Base-by-base conservation (phyloP, 2,113 vertebrate species). In the Cacatua alba region DNA sequence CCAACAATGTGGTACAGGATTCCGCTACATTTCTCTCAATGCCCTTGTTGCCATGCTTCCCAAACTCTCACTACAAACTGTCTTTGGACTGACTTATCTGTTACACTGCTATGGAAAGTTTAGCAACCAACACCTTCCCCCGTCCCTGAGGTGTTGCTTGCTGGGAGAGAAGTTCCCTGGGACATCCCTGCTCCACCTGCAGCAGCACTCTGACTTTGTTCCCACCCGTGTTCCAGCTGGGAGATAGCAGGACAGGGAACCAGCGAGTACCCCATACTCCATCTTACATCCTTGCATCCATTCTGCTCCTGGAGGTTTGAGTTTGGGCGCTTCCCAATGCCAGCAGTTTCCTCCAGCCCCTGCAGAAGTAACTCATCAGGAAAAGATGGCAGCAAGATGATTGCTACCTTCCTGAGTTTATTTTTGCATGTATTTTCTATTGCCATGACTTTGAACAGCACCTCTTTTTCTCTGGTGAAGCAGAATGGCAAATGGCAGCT, bases 401-500 rank as follows among this genome's bases (percentile, higher is more conserved):
- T 4, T 72, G 48, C 43, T 29, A 6, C 44, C n/a, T 55, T 78
- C 29, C n/a, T 64, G 70, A 18, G 25, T 64, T 88, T 71, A 55
- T 79, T 82, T 90, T 82, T 76, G 68, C 44, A 43, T 0, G 0
- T 1, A 0, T 51, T 79, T 44, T 75, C 63, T 48, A 4, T 31
- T 5, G 2, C 53, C 21, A 2, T 72, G 88, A 17, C 75, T 83
- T 69, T 55, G 57, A 95, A 77, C 43, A 86, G 82, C 63, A 71
- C 24, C 21, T 53, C 46, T 67, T 57, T 41, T 72, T 46, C 43
- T 33, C 39, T 35, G 24, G 33, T 24, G 51, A 77, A 79, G 85
- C 53, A 76, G n/a, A 88, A 86, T 11, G 49, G 68, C 37, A 62
- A 88, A 67, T 14, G 17, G 64, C 60, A 94, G 83, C 51, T 93